These are phyloP conservation scores for Tragelaphus scriptus DNA, from an alignment of 2,113 vertebrate genomes.

Conservation along the genomic window DNA sequence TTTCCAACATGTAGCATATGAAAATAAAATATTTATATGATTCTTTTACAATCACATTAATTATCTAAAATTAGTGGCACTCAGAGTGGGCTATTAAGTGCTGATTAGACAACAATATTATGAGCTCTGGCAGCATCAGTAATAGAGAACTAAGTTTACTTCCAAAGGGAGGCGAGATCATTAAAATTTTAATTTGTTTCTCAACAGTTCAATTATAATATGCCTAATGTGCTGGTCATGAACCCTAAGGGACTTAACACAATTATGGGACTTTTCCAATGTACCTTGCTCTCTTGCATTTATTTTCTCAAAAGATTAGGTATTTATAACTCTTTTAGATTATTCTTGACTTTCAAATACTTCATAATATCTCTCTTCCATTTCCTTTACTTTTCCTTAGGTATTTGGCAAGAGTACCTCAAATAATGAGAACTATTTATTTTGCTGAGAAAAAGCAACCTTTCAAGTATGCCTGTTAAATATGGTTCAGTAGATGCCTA, in stretches of 20 bases:
- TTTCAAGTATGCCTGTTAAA: background rate
- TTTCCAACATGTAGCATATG: conserved; percentile 50
- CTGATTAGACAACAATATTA: conserved; percentile 73
- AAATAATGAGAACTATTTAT: background rate
- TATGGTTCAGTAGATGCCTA: background rate
- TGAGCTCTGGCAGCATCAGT: conserved; percentile 61
- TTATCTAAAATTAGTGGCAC: conserved; percentile 75
- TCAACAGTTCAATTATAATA: conserved; percentile 78
- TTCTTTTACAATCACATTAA: conserved; percentile 75
- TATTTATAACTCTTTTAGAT: background rate
- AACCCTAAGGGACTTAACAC: conserved; percentile 63
- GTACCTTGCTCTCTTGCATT: background rate
- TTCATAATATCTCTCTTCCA: background rate
- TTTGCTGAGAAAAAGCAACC: background rate
- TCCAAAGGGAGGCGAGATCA: conserved; percentile 77
- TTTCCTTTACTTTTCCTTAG: background rate
- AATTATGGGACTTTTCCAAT: conserved; percentile 39
- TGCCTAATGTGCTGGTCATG: conserved; percentile 66
- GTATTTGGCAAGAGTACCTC: background rate
- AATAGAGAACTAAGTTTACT: conserved; percentile 72
- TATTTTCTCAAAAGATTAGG: conserved; percentile 21
- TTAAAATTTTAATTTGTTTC: conserved; percentile 82
- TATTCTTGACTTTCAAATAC: background rate
- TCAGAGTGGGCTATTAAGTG: conserved; percentile 69
- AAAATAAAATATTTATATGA: conserved; percentile 68